phyloP scores from a whole-genome alignment of 1,140 invertebrate species.

The Sinonovacula constricta region DNA sequence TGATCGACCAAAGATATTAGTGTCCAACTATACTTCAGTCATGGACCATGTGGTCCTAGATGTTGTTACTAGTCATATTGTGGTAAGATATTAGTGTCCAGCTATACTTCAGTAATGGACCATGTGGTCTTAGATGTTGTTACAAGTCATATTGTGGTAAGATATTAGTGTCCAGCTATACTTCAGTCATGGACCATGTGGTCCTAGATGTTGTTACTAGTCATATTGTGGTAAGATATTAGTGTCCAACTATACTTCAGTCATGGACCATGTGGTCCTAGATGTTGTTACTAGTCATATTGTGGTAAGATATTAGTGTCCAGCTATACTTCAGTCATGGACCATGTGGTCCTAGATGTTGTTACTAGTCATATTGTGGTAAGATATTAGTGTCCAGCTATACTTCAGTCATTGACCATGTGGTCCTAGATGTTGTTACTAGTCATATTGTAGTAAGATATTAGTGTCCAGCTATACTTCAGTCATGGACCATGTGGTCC shows the following conservation, averaged over 20 bases:
- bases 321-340: conserved; percentile 37
- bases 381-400: conserved; percentile 25
- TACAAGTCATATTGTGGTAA: conserved; percentile 43
- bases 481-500: conserved; percentile 35
- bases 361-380: conserved; percentile 45
- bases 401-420: conserved; percentile 40
- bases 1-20: conserved; percentile 24
- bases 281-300: conserved; percentile 44
- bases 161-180: conserved; percentile 22
- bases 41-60: conserved; percentile 41
- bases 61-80: conserved; percentile 42
- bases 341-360: conserved; percentile 43
- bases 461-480: conserved; percentile 36
- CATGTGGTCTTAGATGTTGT: conserved; percentile 45
- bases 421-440: conserved; percentile 40
- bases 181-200: conserved; percentile 38
- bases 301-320: conserved; percentile 33
- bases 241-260: conserved; percentile 37
- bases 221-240: conserved; percentile 43
- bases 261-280: conserved; percentile 37
- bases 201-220: conserved; percentile 43
- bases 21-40: conserved; percentile 37
- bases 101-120: conserved; percentile 39
- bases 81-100: conserved; percentile 37
- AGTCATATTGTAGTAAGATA: conserved; percentile 40